Base-by-base conservation (phyloP, 2,888 invertebrate genomes). In the Elmis aenea region DNA sequence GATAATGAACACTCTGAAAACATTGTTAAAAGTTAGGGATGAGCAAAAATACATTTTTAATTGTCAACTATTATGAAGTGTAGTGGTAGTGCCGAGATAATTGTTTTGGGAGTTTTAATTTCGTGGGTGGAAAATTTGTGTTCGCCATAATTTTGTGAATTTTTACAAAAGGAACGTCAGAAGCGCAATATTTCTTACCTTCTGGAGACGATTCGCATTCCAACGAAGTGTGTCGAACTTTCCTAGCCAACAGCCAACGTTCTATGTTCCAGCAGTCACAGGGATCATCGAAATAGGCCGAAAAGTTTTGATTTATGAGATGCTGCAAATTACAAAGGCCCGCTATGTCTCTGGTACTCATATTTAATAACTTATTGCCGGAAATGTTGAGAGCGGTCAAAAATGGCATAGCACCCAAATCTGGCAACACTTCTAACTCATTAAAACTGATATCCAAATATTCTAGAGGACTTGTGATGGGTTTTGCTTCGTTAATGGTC, bases 231-330 rank as follows among this genome's bases (percentile, higher is more conserved):
- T 62, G 64, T 11, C 49, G 38, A 0, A 66, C 58, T 3, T 53
- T 46, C 26, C 58, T 51, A 18, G 51, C 39, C 9, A 35, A 42
- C 13, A 67, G 46, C 67, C 66, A 66, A 8, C 45, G 26, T 35
- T 64, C 59, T 2, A 63, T 47, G 16, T 45, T 55, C 60, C 58
- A 61, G 38, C 67, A 67, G 16, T 66, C 62, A 38, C 67, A 67
- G 1, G 46, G 45, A 13, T 59, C 45, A 2, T 55, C 47, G 41
- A 57, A 64, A 24, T 39, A 42, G 2, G 51, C 46, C 2, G 58
- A 57, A 2, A 59, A 55, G 47, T 64, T 61, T 3, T 40, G 41
- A 31, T 55, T 62, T 2, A 48, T 42, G 26, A 66, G 51, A 6
- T 46, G 47, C 34, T 60, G 46, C 30, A 67, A 43, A 46, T 57